Base-by-base conservation (phyloP, 2,888 invertebrate species). In the Diogma glabrata region DNA sequence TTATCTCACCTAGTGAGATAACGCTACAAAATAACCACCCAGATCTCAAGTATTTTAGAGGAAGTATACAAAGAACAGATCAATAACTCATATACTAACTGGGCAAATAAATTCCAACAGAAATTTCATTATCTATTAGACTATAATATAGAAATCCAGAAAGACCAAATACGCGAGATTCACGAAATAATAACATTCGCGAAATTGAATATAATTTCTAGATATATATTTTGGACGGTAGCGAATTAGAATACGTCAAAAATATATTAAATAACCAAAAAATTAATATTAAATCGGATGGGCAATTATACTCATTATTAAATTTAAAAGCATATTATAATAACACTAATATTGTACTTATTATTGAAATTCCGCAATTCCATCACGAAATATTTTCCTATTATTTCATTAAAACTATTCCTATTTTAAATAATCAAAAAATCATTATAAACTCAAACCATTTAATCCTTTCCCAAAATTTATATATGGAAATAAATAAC, bases 401-500 rank as follows among this genome's bases (percentile, higher is more conserved):
- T n/a, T n/a, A n/a, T n/a, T n/a, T n/a, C n/a, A n/a, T n/a, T n/a
- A n/a, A n/a, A n/a, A n/a, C n/a, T n/a, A n/a, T n/a, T n/a, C 17
- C 38, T 38, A 38, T 38, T 20, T 17, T 17, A 38, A 9, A 12
- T 38, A 38, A 38, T 17, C 38, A 38, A 38, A 38, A 10, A 38
- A 38, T 38, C 10, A 38, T 38, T 17, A 38, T 38, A 38, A 38
- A 38, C 38, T 10, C 38, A 38, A 38, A 38, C 20, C 38, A 38
- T 17, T 38, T 38, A 38, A 38, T 38, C 38, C 38, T 38, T 12
- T 38, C 38, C 38, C 19, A 38, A 38, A 38, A 38, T 38, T 38
- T 38, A 38, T 38, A 38, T 38, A 38, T 38, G 38, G 38, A 38
- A 38, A 38, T 38, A 38, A 38, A 38, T 38, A 17, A 12, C 19